phyloP scores from a whole-genome alignment of 2,113 vertebrate species.

The Pterocles orientalis region DNA sequence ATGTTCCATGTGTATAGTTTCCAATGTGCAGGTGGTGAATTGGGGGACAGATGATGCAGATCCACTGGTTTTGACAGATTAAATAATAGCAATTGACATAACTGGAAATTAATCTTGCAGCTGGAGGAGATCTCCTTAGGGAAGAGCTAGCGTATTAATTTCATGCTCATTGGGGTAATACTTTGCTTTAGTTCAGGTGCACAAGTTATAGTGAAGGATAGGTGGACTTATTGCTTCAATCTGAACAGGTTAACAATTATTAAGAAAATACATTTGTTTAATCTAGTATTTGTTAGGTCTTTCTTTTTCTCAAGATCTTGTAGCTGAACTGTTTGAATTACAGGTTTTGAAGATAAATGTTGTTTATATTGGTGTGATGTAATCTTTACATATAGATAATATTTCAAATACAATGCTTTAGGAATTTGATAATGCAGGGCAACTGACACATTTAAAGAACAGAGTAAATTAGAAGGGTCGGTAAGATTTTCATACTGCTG shows the following conservation, averaged over 20 bases:
- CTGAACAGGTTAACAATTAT: not conserved
- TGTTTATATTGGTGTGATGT: not conserved
- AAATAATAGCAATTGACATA: slow-evolving; percentile 15
- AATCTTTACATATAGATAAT: not conserved
- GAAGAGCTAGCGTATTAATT: not conserved
- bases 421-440: not conserved
- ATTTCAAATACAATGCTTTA: not conserved
- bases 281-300: not conserved
- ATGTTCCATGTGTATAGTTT: not conserved
- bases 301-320: not conserved
- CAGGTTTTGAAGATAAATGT: not conserved
- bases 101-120: not conserved
- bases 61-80: not conserved
- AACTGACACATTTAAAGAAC: not conserved
- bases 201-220: not conserved
- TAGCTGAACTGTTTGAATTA: not conserved
- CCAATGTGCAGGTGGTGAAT: slow-evolving; percentile 15
- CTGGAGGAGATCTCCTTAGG: not conserved
- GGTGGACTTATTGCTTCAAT: not conserved
- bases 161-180: not conserved
- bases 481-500: not conserved
- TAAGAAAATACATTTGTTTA: not conserved
- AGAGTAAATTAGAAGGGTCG: not conserved
- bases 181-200: not conserved
- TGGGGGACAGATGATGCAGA: not conserved